Conservation (phyloP, 2,888 invertebrate species). For the Idaea aversata region DNA sequence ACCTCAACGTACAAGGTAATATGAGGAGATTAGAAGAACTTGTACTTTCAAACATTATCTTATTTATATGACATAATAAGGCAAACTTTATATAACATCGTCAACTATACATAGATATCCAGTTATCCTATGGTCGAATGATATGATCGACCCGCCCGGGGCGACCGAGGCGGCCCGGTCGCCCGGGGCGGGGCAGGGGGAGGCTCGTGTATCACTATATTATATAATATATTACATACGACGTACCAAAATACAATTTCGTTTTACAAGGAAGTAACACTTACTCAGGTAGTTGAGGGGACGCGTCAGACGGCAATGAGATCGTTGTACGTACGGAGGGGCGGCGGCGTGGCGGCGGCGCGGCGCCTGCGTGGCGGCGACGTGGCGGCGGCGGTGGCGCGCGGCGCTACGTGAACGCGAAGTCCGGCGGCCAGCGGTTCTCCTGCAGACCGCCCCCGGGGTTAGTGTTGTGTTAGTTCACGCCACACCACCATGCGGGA, state of each 20-base stretch:
- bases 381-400: constrained; percentile 18
- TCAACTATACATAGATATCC: no score
- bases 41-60: no score
- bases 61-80: no score
- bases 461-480: constrained; percentile 43
- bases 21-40: no score
- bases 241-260: constrained; percentile 3
- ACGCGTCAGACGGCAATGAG: not conserved
- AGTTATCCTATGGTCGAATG: no score
- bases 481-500: constrained; percentile 22
- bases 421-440: constrained; percentile 73
- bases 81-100: no score
- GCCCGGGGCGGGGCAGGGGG: no score
- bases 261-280: not conserved
- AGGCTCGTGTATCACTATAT: no score
- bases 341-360: constrained; percentile 2
- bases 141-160: no score
- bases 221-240: not conserved
- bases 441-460: constrained; percentile 58
- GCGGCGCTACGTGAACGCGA: constrained; percentile 64
- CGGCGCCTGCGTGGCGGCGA: constrained; percentile 12
- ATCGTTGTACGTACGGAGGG: constrained; percentile 3
- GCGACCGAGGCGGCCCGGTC: no score
- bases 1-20: no score
- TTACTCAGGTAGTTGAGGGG: not conserved